These are phyloP conservation scores for Sebastes variabilis DNA, from an alignment of 2,797 vertebrate species.

Conservation along the genomic window DNA sequence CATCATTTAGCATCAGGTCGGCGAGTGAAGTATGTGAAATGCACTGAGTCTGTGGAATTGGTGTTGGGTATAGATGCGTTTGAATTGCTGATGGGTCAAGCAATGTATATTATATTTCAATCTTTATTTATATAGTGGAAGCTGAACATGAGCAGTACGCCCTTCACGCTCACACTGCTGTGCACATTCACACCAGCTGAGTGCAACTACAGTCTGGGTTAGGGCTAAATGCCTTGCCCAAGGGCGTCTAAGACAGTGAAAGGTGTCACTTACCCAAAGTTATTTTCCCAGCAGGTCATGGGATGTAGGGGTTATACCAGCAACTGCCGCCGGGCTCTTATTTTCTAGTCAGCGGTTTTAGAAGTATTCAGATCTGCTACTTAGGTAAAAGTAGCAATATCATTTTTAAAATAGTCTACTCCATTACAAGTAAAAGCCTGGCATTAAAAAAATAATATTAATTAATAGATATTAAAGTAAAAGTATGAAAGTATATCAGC, in stretches of 20 bases:
- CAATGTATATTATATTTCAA: neutral
- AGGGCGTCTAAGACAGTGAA: constrained; percentile 5
- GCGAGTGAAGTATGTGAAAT: neutral
- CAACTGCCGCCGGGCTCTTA: neutral
- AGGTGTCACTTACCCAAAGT: neutral
- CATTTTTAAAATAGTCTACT: neutral
- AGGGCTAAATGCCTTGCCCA: constrained; percentile 3
- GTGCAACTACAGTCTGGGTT: neutral
- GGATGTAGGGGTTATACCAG: neutral
- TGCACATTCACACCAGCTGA: neutral
- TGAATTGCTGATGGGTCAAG: neutral
- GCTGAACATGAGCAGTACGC: neutral
- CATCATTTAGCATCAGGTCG: constrained; percentile 18
- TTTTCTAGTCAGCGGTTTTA: neutral
- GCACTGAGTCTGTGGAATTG: neutral
- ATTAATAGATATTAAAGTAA: no score
- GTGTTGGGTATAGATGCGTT: neutral
- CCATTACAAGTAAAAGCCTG: neutral
- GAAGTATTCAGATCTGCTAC: neutral
- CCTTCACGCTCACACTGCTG: neutral
- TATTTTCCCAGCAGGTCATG: neutral
- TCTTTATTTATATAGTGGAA: constrained; percentile 4
- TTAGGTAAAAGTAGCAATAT: neutral
- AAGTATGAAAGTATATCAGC: no score
- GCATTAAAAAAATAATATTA: no score